phyloP scores from a whole-genome alignment of 2,113 vertebrate genomes.

The Nettapus auritus region DNA sequence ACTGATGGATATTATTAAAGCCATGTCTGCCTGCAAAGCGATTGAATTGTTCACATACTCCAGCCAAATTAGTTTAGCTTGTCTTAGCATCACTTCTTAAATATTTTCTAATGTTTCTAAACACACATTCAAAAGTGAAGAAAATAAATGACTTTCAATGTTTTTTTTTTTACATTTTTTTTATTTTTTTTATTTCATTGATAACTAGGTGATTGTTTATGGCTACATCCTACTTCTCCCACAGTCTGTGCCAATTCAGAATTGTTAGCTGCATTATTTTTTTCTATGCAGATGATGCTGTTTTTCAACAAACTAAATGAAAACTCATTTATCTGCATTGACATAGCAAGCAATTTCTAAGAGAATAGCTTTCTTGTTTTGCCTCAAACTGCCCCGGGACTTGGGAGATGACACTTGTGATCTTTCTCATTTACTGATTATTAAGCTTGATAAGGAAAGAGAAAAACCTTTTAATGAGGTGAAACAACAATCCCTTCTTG shows the following conservation, averaged over 20 bases:
- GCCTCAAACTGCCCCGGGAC: conserved; percentile 38
- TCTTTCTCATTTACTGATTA: conserved; percentile 79
- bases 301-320: conserved; percentile 51
- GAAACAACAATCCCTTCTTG: conserved; percentile 46
- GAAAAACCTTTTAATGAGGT: conserved; percentile 63
- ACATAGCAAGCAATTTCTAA: conserved; percentile 62
- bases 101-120: not conserved
- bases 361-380: conserved; percentile 58
- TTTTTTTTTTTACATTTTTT: not conserved
- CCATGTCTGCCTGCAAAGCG: not conserved
- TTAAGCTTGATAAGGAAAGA: conserved; percentile 73
- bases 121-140: not conserved
- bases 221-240: not conserved
- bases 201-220: not conserved
- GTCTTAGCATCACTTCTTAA: not conserved
- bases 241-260: not conserved
- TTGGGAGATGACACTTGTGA: conserved; percentile 55
- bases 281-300: conserved; percentile 2
- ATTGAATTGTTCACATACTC: not conserved
- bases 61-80: not conserved
- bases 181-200: not conserved
- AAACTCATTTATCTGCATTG: conserved; percentile 62
- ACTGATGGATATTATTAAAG: not conserved
- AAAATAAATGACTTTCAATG: not conserved
- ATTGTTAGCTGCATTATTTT: not conserved